Conservation (phyloP, 1,140 invertebrate genomes). For the Pomacea maculata region DNA sequence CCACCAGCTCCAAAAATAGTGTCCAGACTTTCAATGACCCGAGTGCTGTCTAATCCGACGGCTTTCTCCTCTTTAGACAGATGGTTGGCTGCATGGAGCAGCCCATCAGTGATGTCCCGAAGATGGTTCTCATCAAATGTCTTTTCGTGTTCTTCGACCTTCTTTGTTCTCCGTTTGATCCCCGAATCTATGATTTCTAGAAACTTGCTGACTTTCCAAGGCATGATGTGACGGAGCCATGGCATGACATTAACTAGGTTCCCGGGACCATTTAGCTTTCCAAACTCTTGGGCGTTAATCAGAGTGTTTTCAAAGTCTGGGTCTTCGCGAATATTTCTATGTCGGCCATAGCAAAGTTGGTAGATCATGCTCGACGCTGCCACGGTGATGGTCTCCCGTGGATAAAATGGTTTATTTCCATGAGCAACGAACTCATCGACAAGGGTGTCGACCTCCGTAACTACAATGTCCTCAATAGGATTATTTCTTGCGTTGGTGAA, state of each 20-base stretch:
- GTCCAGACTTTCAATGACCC: slow-evolving; percentile 17
- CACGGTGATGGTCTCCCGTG: neutral
- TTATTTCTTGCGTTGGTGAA: slow-evolving; percentile 22
- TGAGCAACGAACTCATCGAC: slow-evolving; percentile 16
- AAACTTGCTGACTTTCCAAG: slow-evolving; percentile 16
- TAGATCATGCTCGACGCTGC: neutral
- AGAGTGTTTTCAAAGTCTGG: neutral
- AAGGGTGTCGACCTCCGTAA: slow-evolving; percentile 23
- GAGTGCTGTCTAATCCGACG: neutral
- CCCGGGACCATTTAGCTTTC: slow-evolving; percentile 10
- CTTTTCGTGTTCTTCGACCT: slow-evolving; percentile 7
- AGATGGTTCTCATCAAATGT: slow-evolving; percentile 6
- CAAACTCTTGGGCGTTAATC: neutral
- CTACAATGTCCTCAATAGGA: slow-evolving; percentile 19
- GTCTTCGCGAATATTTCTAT: neutral
- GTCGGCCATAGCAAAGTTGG: neutral
- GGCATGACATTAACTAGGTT: slow-evolving; percentile 32
- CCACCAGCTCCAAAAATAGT: slow-evolving; percentile 89
- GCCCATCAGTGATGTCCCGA: slow-evolving; percentile 8
- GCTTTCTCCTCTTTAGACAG: neutral
- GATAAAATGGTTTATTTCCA: slow-evolving; percentile 26
- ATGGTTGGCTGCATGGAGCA: slow-evolving; percentile 2
- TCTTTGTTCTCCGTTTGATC: neutral
- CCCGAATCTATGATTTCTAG: neutral
- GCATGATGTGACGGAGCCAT: slow-evolving; percentile 26